Conservation (phyloP, 2,888 invertebrate genomes). For the Phyllotreta cruciferae region DNA sequence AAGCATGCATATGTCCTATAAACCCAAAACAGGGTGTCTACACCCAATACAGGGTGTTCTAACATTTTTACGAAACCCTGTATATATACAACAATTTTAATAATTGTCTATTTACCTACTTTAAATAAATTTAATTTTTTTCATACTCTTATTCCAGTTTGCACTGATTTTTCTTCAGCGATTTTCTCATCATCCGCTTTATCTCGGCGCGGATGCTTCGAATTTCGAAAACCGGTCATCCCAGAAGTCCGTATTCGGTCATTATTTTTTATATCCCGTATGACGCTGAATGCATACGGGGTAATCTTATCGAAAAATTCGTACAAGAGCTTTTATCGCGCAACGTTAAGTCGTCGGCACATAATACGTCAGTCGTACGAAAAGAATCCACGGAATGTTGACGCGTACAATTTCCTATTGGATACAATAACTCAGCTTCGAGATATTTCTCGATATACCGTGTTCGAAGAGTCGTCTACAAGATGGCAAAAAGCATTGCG, state of each 20-base stretch:
- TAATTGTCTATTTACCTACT: no score
- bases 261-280: slow-evolving; percentile 6
- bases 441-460: slow-evolving; percentile 43
- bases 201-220: no score
- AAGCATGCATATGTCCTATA: no score
- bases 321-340: slow-evolving; percentile 25
- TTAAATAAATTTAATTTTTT: no score
- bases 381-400: slow-evolving; percentile 42
- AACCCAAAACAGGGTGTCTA: no score
- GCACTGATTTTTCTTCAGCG: no score
- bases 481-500: slow-evolving; percentile 52
- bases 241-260: slow-evolving; percentile 3
- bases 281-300: neutral
- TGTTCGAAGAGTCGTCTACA: slow-evolving; percentile 44
- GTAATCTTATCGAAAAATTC: slow-evolving; percentile 33
- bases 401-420: slow-evolving; percentile 44
- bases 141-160: no score
- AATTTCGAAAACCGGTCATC: no score
- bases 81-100: no score
- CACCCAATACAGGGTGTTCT: no score
- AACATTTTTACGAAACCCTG: no score
- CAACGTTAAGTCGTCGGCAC: slow-evolving; percentile 29
- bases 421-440: slow-evolving; percentile 47
- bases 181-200: no score
- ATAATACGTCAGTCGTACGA: slow-evolving; percentile 29